Conservation (phyloP, 2,888 invertebrate species). For the Patella depressa region DNA sequence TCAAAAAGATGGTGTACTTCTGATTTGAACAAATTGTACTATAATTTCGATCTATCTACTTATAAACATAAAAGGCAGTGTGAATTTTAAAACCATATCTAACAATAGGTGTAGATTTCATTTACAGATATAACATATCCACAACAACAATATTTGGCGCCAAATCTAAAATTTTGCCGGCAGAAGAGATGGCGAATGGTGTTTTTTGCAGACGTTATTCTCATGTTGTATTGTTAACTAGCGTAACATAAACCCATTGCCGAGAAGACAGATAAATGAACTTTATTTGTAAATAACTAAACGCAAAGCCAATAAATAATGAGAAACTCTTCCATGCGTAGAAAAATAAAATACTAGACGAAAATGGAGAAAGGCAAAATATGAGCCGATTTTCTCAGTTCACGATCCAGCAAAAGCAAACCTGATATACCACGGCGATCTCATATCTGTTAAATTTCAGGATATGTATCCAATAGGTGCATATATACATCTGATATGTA, state of each 20-base stretch:
- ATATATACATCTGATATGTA: too few relatives aligned
- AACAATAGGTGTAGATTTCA: background rate
- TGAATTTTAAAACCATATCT: too few relatives aligned
- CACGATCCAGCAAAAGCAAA: too few relatives aligned
- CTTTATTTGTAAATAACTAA: background rate
- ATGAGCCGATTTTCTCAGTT: too few relatives aligned
- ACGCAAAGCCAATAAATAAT: slow-evolving; percentile 8
- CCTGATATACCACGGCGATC: too few relatives aligned
- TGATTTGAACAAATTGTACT: too few relatives aligned
- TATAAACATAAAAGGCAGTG: too few relatives aligned
- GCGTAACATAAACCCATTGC: slow-evolving; percentile 13
- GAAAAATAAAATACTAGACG: slow-evolving; percentile 5
- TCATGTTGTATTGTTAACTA: slow-evolving; percentile 8
- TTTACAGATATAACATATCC: slow-evolving; percentile 5
- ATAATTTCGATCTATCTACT: too few relatives aligned
- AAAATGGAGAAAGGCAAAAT: background rate
- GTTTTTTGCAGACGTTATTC: background rate
- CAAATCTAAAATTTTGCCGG: background rate
- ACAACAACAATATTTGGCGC: background rate
- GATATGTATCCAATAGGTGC: too few relatives aligned
- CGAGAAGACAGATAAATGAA: slow-evolving; percentile 8
- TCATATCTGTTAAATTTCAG: too few relatives aligned
- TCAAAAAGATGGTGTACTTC: too few relatives aligned
- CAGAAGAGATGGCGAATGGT: background rate
- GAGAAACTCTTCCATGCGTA: slow-evolving; percentile 8